Evolutionary conservation across 2,888 invertebrate genomes (phyloP), one percentile per base, ranked within the genome.

Genomic region (Rambutsinella grinnellia): DNA sequence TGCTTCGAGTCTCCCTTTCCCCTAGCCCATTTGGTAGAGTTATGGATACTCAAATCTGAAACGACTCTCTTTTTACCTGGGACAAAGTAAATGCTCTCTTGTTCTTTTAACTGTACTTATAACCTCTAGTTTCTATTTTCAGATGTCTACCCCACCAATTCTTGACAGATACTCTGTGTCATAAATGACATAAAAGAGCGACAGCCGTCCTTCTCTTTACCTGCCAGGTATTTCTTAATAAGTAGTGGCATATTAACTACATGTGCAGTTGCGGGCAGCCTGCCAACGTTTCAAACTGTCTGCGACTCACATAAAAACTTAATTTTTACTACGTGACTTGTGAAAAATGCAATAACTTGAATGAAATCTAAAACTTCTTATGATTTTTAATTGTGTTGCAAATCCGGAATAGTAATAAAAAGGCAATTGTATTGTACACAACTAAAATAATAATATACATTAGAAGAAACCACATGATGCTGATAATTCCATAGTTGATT

Each of bases 81-180:
- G 36, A 36, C 36, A 8, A n/a, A n/a, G 36, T 36, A 13, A 36
- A 36, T 36, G 36, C 36, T 8, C 13, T 36, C 13, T 13, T 36
- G 36, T 36, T 8, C 36, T 36, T 36, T 36, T n/a, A n/a, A n/a
- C n/a, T n/a, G n/a, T n/a, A n/a, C n/a, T n/a, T n/a, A n/a, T 54
- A 51, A 51, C 65, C 56, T 28, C 21, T 44, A 23, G 17, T 65
- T 51, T 56, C 46, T 51, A 65, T 36, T 53, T 65, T 44, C 36
- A 54, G 23, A 65, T 44, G 5, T 23, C 36, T 24, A 36, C 28
- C 36, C 65, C 65, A 65, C 72, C 28, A 62, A 65, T 53, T 65
- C 54, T 54, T 65, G 26, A 72, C 65, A 72, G 72, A 72, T 65
- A 72, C 57, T 28, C 49, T 65, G 28, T 60, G 65, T 72, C 63